Evolutionary conservation across 2,113 vertebrate genomes (phyloP), one percentile per base, ranked within the genome.

Genomic region (Nematolebias whitei): DNA sequence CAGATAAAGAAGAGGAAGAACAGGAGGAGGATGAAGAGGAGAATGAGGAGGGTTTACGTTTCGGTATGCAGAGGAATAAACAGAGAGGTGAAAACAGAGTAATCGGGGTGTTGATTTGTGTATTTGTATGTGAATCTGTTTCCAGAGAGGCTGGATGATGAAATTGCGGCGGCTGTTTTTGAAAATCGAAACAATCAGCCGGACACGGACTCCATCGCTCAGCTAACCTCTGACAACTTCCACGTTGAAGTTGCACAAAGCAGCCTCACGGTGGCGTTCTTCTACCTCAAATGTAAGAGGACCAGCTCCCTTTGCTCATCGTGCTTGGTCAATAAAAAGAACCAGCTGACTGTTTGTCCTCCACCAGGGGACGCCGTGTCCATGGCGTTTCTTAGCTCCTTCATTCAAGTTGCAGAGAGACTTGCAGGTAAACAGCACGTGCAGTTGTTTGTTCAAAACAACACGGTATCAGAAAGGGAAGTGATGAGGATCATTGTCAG

Each of bases 281-380:
- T 98, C 79, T 98, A 97, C 74, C 89, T 95, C 78, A 93, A 90
- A 83, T 98, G 97, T 99, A 81, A 95, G n/a, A n/a, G n/a, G n/a
- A 95, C 20, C 12, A 3, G 10, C 2, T 16, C 9, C 1, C 9
- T 35, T 35, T 8, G 2, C 32, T 35, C 10, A 5, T 10, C 32
- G 10, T 8, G 10, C 32, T 8, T 10, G 32, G 32, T 10, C 10
- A 5, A 35, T 10, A 35, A 35, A 2, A 10, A 35, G 2, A 8
- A 35, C 9, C 7, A 35, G 10, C 32, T 48, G 40, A 66, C 55
- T 67, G 26, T 71, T 19, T 77, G 48, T 35, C 55, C 66, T 40
- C 65, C 89, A 92, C 16, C 71, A 99, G 97, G 96, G 97, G 94
- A 98, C 44, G 93, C 95, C 1, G 95, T 96, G 70, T 98, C 96